Conservation (phyloP, 2,113 vertebrate genomes). For the Polypterus senegalus region DNA sequence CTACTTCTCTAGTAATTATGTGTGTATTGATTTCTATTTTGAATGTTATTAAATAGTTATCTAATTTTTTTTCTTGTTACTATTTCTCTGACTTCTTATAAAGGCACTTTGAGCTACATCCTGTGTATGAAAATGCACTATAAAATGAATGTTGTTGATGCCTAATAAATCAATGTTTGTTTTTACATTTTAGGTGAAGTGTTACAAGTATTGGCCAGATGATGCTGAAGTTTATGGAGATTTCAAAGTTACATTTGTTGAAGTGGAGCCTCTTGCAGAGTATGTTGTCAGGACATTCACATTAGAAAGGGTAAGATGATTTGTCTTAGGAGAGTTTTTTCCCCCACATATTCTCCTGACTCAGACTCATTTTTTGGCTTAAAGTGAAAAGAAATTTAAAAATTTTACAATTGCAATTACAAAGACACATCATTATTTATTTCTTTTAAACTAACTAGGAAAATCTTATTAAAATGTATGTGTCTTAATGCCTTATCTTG, state of each 20-base stretch:
- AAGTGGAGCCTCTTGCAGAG: slow-evolving; percentile 89
- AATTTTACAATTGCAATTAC: too few species aligned
- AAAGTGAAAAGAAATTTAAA: too few species aligned
- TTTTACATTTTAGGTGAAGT: slow-evolving; percentile 71
- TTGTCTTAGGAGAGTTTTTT: background rate
- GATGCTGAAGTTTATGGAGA: slow-evolving; percentile 93
- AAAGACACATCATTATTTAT: too few species aligned
- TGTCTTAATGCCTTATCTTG: too few species aligned
- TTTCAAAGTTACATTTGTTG: slow-evolving; percentile 92
- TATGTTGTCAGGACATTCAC: slow-evolving; percentile 96
- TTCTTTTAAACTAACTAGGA: too few species aligned
- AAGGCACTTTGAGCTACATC: too few species aligned
- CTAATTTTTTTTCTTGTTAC: background rate
- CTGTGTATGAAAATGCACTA: background rate
- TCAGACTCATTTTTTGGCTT: too few species aligned
- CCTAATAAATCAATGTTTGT: background rate
- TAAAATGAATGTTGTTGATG: slow-evolving; percentile 2
- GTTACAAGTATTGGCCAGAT: slow-evolving; percentile 97
- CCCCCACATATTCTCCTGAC: too few species aligned
- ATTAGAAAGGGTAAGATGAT: slow-evolving; percentile 75
- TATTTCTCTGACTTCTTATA: too few species aligned
- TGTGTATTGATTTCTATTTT: background rate
- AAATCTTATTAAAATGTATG: too few species aligned
- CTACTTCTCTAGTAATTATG: background rate
- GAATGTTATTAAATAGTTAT: slow-evolving; percentile 4